Evolutionary conservation across 2,888 invertebrate species (phyloP), one percentile per base, ranked within the genome.

Genomic region (Biston betularia): DNA sequence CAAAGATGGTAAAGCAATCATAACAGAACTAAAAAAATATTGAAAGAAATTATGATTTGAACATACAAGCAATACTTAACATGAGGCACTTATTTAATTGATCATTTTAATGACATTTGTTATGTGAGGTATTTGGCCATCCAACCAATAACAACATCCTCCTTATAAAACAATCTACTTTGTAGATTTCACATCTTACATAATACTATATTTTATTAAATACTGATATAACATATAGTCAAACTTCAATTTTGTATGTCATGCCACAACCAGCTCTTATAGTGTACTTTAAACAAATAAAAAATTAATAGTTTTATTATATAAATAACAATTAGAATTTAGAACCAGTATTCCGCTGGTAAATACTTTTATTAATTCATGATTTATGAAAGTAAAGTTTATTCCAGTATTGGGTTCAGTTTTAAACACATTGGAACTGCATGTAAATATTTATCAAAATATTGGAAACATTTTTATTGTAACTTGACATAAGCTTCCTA

Each of bases 71-170:
- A 52, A 52, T 14, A 52, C 52, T 38, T 38, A 14, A 38, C 34
- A 34, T 77, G 80, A 82, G 82, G 82, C 82, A 82, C 82, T 77
- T 74, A 8, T 55, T 70, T 58, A 54, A 65, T 69, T 71, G 65
- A 66, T 64, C 56, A 45, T 63, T 46, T 12, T 9, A 24, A 34
- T 38, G 15, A 34, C 12, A 15, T 57, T 54, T 44, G n/a, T 24
- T 24, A 2, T 24, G 35, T 42, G 15, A 42, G 54, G 54, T 24
- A 54, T 40, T 24, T 42, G 54, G 40, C 54, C 42, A 44, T 42
- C 8, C 35, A 42, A 6, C 12, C 46, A 57, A 38, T 12, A 14
- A 38, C 15, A 48, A 48, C 7, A 57, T 24, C 48, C 48, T n/a
- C 52, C 59, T 50, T 64, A 52, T 49, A 67, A 65, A 66, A 68